phyloP scores from a whole-genome alignment of 35 echinoderm and acorn worm genomes.

The Amphiura filiformis region DNA sequence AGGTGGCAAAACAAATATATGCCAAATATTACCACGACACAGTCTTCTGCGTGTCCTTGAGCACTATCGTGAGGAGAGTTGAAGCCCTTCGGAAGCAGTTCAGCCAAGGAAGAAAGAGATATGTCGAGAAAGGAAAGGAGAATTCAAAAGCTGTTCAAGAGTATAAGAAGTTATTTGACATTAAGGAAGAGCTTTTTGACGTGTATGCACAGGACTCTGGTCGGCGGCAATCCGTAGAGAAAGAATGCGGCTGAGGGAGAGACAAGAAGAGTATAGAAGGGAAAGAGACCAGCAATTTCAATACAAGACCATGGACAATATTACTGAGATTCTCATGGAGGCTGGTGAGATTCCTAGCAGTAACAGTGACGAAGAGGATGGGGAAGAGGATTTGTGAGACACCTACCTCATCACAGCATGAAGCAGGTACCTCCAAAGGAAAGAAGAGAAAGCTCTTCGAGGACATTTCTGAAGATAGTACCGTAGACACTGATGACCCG shows the following conservation, averaged over 20 bases:
- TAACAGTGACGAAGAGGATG: conserved; percentile 13
- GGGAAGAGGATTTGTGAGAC: not conserved
- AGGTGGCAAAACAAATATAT: not conserved
- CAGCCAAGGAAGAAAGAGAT: not conserved
- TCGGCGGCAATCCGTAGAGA: too few species aligned
- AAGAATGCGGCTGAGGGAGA: too few species aligned
- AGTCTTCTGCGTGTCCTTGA: not conserved
- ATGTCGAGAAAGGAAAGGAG: not conserved
- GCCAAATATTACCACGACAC: conserved; percentile 11
- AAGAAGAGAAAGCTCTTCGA: conserved; percentile 4
- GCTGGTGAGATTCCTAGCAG: not conserved
- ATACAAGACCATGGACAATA: too few species aligned
- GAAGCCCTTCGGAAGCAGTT: conserved; percentile 6
- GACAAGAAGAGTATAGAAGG: too few species aligned
- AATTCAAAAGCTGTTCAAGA: not conserved
- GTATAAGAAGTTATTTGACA: conserved; percentile 9
- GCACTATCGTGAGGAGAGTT: conserved; percentile 1
- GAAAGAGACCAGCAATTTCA: too few species aligned
- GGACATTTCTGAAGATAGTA: not conserved
- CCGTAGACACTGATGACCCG: not conserved
- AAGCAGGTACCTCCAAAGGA: not conserved
- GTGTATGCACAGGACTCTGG: not conserved
- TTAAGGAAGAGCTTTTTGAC: not conserved
- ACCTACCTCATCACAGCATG: not conserved
- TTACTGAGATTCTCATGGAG: not conserved